A percentile compares a stretch with the other conserved stretches of the same genome.
phyloP scores from a whole-genome alignment of 2,888 invertebrate species.

The Ganaspis brasiliensis region DNA sequence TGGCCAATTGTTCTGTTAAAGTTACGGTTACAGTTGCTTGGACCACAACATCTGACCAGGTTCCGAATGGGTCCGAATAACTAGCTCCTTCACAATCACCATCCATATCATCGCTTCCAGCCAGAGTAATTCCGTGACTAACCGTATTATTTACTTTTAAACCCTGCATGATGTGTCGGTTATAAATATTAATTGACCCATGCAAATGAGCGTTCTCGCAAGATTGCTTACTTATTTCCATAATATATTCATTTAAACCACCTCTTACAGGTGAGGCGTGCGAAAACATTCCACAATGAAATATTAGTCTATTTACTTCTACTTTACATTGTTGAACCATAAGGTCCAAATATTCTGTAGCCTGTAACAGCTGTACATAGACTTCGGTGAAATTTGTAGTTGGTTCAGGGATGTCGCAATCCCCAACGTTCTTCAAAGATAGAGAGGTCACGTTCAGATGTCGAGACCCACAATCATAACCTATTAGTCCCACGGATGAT shows the following conservation, averaged over 20 bases:
- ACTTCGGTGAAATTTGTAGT: background rate
- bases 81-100: constrained; percentile 47
- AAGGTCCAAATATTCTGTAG: background rate
- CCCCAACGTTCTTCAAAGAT: background rate
- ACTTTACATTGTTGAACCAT: background rate
- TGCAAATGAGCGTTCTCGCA: background rate
- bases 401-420: background rate
- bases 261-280: no score
- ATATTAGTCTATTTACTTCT: background rate
- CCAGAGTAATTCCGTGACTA: background rate
- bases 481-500: background rate
- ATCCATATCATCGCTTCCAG: background rate
- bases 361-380: background rate
- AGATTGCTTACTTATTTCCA: background rate
- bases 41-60: constrained; percentile 57
- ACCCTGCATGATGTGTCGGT: no score
- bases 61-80: constrained; percentile 53
- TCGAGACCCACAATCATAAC: background rate
- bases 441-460: background rate
- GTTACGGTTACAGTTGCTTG: constrained; percentile 43
- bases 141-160: background rate
- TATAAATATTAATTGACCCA: background rate
- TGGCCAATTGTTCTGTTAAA: constrained; percentile 29
- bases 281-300: no score
- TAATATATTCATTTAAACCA: background rate